Conservation (phyloP, 2,888 invertebrate genomes). For the Phortica okadai region DNA sequence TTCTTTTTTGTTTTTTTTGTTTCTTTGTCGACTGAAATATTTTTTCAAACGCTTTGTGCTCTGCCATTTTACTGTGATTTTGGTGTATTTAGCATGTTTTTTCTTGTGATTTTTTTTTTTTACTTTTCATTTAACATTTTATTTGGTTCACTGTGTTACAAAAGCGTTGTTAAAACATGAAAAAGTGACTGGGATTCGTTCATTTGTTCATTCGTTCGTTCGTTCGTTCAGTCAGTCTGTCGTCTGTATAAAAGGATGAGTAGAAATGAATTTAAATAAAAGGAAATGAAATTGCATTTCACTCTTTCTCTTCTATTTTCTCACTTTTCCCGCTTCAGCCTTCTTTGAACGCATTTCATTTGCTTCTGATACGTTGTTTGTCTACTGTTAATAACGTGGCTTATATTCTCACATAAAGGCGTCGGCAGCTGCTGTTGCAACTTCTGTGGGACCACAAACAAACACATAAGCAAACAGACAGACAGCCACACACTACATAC, state of each 20-base stretch:
- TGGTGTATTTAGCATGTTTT: not conserved
- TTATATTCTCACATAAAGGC: conserved; percentile 63
- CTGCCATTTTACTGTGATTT: not conserved
- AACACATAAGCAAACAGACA: not conserved
- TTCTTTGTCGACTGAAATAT: not conserved
- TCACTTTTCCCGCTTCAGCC: conserved; percentile 38
- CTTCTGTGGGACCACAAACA: conserved; percentile 11
- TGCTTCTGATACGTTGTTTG: conserved; percentile 1
- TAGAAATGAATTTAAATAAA: too few relatives aligned
- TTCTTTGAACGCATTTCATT: conserved; percentile 11
- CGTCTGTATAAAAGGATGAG: not conserved
- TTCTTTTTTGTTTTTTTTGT: not conserved
- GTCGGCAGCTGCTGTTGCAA: conserved; percentile 48
- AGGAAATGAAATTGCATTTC: not conserved
- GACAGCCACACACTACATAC: not conserved
- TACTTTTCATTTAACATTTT: not conserved
- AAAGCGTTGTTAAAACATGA: not conserved
- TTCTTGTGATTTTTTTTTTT: not conserved
- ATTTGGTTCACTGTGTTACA: conserved; percentile 15
- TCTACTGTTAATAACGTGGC: conserved; percentile 64
- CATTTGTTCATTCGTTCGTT: conserved; percentile 38
- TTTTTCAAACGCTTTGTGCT: not conserved
- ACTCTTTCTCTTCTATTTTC: conserved; percentile 28
- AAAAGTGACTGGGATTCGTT: conserved; percentile 54
- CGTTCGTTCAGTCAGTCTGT: conserved; percentile 19